Evolutionary conservation across 2,113 vertebrate species (phyloP).

Genomic region (Sinocyclocheilus grahami): DNA sequence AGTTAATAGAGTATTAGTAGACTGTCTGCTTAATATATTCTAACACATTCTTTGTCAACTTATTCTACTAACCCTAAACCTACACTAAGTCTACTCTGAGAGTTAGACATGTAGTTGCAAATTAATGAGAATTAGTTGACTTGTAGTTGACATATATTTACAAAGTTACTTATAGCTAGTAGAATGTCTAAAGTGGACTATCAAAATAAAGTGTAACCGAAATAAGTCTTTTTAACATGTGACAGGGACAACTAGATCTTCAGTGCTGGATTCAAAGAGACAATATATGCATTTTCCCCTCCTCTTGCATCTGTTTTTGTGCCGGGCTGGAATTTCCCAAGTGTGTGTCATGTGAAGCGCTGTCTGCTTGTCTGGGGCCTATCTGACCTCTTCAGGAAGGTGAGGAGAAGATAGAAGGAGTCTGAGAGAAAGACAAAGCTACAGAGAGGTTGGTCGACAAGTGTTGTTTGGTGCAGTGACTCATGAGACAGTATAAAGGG

Average conservation of each 20-base stretch:
- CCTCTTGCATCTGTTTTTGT: conserved; percentile 25
- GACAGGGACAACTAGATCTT: neutral
- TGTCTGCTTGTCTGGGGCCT: conserved; percentile 59
- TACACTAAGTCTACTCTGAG: no score
- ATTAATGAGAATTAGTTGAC: no score
- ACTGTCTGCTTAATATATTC: no score
- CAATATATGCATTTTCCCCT: neutral
- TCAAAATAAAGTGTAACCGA: no score
- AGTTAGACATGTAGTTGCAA: no score
- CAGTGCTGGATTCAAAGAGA: conserved; percentile 5
- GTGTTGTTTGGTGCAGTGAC: conserved; percentile 65
- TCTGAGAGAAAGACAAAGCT: conserved; percentile 3
- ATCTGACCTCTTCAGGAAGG: conserved; percentile 55
- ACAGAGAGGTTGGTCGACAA: conserved; percentile 39
- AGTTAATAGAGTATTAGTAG: no score
- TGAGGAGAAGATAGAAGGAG: conserved; percentile 43
- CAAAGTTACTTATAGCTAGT: no score
- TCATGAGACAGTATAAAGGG: conserved; percentile 64
- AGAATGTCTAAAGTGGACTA: no score
- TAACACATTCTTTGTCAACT: no score
- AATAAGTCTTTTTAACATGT: neutral
- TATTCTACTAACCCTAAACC: no score
- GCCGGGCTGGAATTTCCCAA: conserved; percentile 54
- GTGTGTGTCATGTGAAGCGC: conserved; percentile 38
- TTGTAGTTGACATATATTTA: no score